Base-by-base conservation (phyloP, 2,797 vertebrate species). In the Sylvilagus floridanus region DNA sequence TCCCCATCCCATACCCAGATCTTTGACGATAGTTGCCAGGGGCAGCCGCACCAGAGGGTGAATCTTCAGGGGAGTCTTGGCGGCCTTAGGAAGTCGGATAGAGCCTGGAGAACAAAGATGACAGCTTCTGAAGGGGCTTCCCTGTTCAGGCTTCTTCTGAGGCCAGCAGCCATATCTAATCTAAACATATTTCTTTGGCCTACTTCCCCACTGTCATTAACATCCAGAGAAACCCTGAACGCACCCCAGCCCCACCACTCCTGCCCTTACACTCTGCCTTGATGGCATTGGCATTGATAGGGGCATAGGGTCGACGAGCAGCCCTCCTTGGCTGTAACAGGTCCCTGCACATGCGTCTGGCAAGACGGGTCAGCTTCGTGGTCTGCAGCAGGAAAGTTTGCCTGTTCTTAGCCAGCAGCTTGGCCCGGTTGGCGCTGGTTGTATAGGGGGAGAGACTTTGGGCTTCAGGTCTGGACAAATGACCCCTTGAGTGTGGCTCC, bases 381-480 rank as follows among this genome's bases (percentile, higher is more conserved):
- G 99, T 99, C 97, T 99, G 99, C 76, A 99, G 98, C 94, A 99
- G 99, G 97, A 99, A 99, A 0, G 99, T 99, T 97, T 99, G 99
- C 0, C 99, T 98, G 97, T 99, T 99, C 97, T 99, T 99, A 82
- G 99, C 99, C 97, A 99, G 98, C 63, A 99, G 98, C 47, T 99
- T 99, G 96, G 99, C 99, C 57, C 99, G 98, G 14, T 99, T 99
- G 88, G 99, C 99, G 2, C 99, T 99, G 95, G 99, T 99, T 10
- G 99, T 99, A 91, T 99, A 99, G 0, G 99, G 99, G 0, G 99
- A 99, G 96, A 99, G 97, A 96, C 99, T 99, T 85, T 99, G 99
- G 73, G 99, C 99, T 95, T 99, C 99, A 65, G 99, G 99, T 47
- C 99, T 99, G 13, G 99, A 99, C 98, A 99, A 98, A 97, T 99